Evolutionary conservation across 2,113 vertebrate species (phyloP).

Genomic region (Epinephelus cyanopodus): DNA sequence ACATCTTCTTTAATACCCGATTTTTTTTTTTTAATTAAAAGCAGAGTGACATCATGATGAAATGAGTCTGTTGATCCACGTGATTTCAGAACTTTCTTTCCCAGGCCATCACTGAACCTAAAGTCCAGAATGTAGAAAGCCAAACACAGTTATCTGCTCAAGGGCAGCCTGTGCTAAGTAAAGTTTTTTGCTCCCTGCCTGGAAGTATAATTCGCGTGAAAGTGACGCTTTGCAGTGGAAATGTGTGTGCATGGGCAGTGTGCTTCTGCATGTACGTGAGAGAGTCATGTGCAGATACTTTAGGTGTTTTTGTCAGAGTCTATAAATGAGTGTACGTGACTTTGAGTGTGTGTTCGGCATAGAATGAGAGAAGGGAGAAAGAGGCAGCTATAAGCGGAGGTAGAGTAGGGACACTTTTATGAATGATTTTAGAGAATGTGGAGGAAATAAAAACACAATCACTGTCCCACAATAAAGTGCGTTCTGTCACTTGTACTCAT

Average conservation of each 20-base stretch:
- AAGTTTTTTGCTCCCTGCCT: slow-evolving; percentile 80
- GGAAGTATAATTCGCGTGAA: slow-evolving; percentile 76
- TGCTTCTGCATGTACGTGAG: slow-evolving; percentile 32
- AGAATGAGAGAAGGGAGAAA: not conserved
- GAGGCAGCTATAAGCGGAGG: not conserved
- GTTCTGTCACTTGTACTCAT: not conserved
- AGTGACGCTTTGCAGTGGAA: slow-evolving; percentile 54
- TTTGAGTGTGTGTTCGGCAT: not conserved
- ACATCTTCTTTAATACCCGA: not conserved
- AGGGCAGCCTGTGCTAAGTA: slow-evolving; percentile 76
- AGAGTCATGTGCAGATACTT: slow-evolving; percentile 19
- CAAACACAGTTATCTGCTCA: slow-evolving; percentile 82
- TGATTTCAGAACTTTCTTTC: slow-evolving; percentile 62
- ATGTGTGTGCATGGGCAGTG: slow-evolving; percentile 33
- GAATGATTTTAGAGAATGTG: not conserved
- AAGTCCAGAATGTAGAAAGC: slow-evolving; percentile 75
- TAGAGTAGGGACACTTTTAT: not conserved
- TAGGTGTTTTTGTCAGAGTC: not conserved
- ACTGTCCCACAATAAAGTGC: not conserved
- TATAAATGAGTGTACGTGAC: slow-evolving; percentile 3
- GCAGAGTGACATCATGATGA: slow-evolving; percentile 45
- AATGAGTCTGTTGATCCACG: slow-evolving; percentile 58
- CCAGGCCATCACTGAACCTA: slow-evolving; percentile 61
- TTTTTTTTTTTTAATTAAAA: not conserved
- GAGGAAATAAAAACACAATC: not conserved